These are phyloP conservation scores for Pogonus chalceus DNA, from an alignment of 1,140 invertebrate species.

Conservation along the genomic window DNA sequence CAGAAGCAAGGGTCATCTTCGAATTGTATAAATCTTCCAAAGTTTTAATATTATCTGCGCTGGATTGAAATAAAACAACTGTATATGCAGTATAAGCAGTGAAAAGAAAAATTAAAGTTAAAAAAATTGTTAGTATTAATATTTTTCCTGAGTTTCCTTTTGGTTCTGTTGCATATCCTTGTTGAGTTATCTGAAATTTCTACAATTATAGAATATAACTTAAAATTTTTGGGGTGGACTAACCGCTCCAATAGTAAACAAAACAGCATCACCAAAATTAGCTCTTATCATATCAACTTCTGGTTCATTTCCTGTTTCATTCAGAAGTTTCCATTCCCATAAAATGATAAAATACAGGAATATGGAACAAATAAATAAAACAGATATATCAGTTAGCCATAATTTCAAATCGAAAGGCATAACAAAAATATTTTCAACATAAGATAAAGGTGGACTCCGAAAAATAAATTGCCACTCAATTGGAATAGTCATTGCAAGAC, in stretches of 20 bases:
- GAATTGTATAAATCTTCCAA: conserved; percentile 43
- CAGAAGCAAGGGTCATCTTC: too few relatives aligned
- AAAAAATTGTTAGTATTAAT: conserved; percentile 37
- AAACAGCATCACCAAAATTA: neutral
- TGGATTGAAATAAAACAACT: conserved; percentile 47
- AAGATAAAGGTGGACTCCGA: too few relatives aligned
- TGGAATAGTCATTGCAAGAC: too few relatives aligned
- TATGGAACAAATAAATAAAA: too few relatives aligned
- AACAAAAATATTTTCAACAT: conserved; percentile 46
- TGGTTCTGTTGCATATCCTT: conserved; percentile 40
- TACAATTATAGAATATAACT: too few relatives aligned
- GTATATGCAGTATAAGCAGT: conserved; percentile 51
- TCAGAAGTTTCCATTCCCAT: conserved; percentile 14
- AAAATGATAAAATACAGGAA: conserved; percentile 16
- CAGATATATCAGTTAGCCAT: too few relatives aligned
- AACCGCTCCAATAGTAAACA: conserved; percentile 15
- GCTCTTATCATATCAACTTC: neutral
- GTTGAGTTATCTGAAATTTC: conserved; percentile 41
- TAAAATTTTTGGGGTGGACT: too few relatives aligned
- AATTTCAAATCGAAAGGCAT: conserved; percentile 36
- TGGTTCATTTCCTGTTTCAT: neutral
- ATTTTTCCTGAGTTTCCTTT: conserved; percentile 40
- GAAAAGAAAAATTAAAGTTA: conserved; percentile 36
- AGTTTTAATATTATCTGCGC: conserved; percentile 42
- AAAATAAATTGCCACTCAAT: too few relatives aligned